These are phyloP conservation scores for Synergus japonicus DNA, from an alignment of 2,888 invertebrate genomes.

Conservation along the genomic window DNA sequence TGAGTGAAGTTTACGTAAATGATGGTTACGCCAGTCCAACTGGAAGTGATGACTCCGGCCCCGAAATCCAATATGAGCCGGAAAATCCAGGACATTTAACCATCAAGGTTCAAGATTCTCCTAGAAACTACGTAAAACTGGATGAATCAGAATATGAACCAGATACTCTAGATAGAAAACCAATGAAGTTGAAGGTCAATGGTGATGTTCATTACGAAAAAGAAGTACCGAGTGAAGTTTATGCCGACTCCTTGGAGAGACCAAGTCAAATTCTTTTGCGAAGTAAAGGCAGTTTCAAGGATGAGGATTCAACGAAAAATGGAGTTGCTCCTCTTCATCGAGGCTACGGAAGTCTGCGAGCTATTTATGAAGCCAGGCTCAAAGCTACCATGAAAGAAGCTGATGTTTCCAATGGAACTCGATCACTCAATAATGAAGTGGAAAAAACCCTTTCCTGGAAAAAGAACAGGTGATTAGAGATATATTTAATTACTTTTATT, in stretches of 20 bases:
- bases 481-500: background rate
- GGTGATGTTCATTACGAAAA: constrained; percentile 74
- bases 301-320: constrained; percentile 74
- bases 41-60: constrained; percentile 79
- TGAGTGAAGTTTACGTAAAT: constrained; percentile 89
- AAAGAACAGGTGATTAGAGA: constrained; percentile 55
- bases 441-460: constrained; percentile 65
- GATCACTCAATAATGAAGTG: constrained; percentile 52
- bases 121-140: constrained; percentile 86
- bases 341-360: constrained; percentile 84
- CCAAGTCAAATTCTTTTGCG: constrained; percentile 82
- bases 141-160: constrained; percentile 91
- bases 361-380: constrained; percentile 83
- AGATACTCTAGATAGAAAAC: constrained; percentile 90
- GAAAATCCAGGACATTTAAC: constrained; percentile 89
- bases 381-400: constrained; percentile 60
- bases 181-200: constrained; percentile 79
- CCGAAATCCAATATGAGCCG: constrained; percentile 80
- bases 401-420: constrained; percentile 25
- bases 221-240: constrained; percentile 73
- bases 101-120: constrained; percentile 90
- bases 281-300: constrained; percentile 86
- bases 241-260: constrained; percentile 80
- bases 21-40: constrained; percentile 81
- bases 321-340: constrained; percentile 76